These are phyloP conservation scores for Pelecanus crispus DNA, from an alignment of 2,113 vertebrate species.

Conservation along the genomic window DNA sequence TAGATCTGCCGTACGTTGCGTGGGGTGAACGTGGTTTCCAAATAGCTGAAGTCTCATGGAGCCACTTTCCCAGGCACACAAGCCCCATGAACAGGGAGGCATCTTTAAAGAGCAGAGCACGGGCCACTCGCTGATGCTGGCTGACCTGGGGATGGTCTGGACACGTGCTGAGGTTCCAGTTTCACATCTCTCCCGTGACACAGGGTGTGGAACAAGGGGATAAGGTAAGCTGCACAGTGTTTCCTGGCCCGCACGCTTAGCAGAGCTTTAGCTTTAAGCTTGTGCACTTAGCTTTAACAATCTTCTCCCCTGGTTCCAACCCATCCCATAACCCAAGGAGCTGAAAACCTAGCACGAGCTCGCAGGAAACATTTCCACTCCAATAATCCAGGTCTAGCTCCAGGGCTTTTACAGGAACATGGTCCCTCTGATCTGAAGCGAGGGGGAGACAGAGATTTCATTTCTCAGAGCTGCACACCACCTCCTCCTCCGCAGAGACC, in stretches of 20 bases:
- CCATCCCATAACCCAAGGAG: neutral
- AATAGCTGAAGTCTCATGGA: rapidly evolving
- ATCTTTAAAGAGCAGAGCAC: neutral
- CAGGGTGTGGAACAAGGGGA: neutral
- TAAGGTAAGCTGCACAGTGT: rapidly evolving
- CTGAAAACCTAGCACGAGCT: neutral
- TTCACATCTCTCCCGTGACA: rapidly evolving
- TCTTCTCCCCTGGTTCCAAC: neutral
- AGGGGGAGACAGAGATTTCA: neutral
- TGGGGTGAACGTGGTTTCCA: neutral
- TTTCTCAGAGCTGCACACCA: neutral
- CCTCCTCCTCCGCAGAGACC: neutral
- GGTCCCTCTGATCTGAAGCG: neutral
- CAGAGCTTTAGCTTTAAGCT: neutral
- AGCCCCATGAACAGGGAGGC: neutral
- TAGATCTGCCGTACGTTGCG: neutral
- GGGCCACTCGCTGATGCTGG: rapidly evolving
- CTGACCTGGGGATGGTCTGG: neutral
- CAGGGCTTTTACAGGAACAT: neutral
- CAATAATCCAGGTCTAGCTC: neutral
- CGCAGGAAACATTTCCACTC: neutral
- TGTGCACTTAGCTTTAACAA: rapidly evolving
- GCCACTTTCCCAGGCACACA: neutral
- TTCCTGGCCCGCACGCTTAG: neutral
- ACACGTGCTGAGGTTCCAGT: neutral